Conservation (phyloP, 2,797 vertebrate species). For the Thaleichthys pacificus region DNA sequence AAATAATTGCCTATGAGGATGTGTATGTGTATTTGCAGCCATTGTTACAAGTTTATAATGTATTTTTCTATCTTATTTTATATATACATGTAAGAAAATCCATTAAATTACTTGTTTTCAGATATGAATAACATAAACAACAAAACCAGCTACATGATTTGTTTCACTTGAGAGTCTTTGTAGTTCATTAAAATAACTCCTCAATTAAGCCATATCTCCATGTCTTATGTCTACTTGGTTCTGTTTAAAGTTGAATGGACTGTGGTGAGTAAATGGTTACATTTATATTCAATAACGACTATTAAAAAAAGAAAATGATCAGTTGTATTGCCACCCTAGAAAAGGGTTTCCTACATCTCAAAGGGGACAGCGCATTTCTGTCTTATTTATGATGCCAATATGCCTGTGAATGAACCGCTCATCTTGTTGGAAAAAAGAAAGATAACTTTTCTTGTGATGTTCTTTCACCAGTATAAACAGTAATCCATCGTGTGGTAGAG, state of each 20-base stretch:
- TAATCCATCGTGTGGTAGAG: no score
- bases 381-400: no score
- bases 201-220: constrained; percentile 68
- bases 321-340: constrained; percentile 77
- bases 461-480: no score
- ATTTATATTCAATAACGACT: constrained; percentile 83
- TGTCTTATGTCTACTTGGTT: constrained; percentile 66
- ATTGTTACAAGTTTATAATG: constrained; percentile 94
- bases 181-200: constrained; percentile 74
- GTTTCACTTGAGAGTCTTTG: constrained; percentile 67
- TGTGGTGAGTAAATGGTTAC: constrained; percentile 82
- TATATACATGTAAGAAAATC: constrained; percentile 92
- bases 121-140: constrained; percentile 69
- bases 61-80: constrained; percentile 96
- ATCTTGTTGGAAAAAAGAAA: no score
- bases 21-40: constrained; percentile 92
- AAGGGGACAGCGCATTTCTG: no score
- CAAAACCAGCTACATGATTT: constrained; percentile 53
- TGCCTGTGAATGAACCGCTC: no score
- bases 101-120: constrained; percentile 87
- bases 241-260: constrained; percentile 50
- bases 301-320: constrained; percentile 69
- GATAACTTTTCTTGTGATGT: no score
- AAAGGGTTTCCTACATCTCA: no score
- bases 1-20: constrained; percentile 87